phyloP scores from a whole-genome alignment of 1,140 invertebrate species.

The Drosophila varians region DNA sequence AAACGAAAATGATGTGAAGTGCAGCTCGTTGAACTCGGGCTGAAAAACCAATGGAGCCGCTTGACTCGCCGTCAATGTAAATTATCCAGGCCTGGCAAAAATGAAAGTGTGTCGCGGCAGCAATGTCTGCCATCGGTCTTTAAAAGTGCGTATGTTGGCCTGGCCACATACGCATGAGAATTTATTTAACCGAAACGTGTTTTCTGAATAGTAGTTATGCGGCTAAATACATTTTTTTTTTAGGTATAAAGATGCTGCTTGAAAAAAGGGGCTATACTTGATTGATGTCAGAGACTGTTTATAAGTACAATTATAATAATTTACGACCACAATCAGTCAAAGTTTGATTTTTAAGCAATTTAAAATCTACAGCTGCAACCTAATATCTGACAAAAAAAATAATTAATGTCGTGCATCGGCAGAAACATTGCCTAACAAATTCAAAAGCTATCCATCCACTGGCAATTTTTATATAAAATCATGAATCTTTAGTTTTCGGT shows the following conservation, averaged over 20 bases:
- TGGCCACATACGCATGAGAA: not conserved
- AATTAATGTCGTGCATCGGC: not conserved
- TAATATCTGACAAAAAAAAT: not conserved
- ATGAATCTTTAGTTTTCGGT: not conserved
- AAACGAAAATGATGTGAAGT: constrained; percentile 34
- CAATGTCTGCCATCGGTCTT: constrained; percentile 8
- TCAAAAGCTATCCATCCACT: not conserved
- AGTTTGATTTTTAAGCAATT: not conserved
- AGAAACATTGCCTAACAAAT: not conserved
- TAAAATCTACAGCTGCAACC: not conserved
- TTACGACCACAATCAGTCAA: not conserved
- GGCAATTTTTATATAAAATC: not conserved
- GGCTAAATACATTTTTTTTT: not conserved
- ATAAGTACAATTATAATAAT: too few relatives aligned
- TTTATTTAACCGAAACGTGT: not conserved
- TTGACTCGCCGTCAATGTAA: constrained; percentile 36
- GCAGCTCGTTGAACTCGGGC: constrained; percentile 25
- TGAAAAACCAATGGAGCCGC: constrained; percentile 34
- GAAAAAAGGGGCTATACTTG: too few relatives aligned
- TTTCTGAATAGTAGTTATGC: not conserved
- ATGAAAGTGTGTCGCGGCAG: constrained; percentile 42
- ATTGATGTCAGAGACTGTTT: too few relatives aligned
- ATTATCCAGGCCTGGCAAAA: constrained; percentile 27
- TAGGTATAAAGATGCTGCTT: not conserved
- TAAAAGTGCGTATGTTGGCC: constrained; percentile 28